These are phyloP conservation scores for Cryptus armator DNA, from an alignment of 2,888 invertebrate genomes.

Conservation along the genomic window DNA sequence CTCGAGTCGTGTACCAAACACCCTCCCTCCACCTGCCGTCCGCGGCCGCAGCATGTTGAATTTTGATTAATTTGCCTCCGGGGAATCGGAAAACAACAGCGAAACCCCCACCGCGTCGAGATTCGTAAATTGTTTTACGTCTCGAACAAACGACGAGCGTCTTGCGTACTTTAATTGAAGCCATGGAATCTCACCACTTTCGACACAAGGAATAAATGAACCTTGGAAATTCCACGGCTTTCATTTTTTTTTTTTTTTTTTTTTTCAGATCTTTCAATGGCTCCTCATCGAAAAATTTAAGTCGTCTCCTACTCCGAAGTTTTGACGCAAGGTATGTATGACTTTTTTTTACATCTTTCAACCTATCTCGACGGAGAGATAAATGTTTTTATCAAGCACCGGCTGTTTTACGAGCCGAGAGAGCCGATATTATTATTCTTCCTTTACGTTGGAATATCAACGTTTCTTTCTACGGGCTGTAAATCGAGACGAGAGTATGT, in stretches of 20 bases:
- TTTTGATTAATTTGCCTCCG: slow-evolving; percentile 59
- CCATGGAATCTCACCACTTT: neutral
- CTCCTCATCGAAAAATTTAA: neutral
- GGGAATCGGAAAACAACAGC: slow-evolving; percentile 31
- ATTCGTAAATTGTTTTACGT: slow-evolving; percentile 52
- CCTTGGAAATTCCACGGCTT: neutral
- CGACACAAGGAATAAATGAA: neutral
- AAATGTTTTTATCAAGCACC: slow-evolving; percentile 50
- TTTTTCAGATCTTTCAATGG: neutral
- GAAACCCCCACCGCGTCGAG: slow-evolving; percentile 1
- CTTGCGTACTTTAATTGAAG: slow-evolving; percentile 25
- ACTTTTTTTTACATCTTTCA: slow-evolving; percentile 6
- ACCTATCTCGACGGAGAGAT: slow-evolving; percentile 28
- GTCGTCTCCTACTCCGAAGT: neutral
- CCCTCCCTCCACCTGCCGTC: neutral
- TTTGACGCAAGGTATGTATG: neutral
- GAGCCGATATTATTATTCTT: slow-evolving; percentile 46
- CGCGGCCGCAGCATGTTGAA: slow-evolving; percentile 49
- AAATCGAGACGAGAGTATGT: slow-evolving; percentile 25
- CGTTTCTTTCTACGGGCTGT: slow-evolving; percentile 31
- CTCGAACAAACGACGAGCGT: slow-evolving; percentile 15
- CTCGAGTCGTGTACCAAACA: slow-evolving; percentile 48
- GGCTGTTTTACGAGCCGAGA: slow-evolving; percentile 37
- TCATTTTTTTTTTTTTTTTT: no score
- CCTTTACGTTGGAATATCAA: slow-evolving; percentile 34